These are phyloP conservation scores for Dryoscopus gambensis DNA, from an alignment of 2,113 vertebrate species.

Conservation along the genomic window DNA sequence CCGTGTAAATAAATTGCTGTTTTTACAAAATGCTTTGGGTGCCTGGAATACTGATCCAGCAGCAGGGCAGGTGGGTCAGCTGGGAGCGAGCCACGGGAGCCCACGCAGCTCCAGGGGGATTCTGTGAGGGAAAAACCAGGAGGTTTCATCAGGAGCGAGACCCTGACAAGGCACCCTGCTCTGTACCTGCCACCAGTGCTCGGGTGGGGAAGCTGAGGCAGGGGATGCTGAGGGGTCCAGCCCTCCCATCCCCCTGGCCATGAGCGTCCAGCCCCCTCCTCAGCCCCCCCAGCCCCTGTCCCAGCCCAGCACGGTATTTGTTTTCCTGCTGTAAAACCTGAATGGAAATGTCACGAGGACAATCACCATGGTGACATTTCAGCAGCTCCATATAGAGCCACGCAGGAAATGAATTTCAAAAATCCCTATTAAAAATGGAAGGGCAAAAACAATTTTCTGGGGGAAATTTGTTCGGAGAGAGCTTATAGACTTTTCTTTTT, in stretches of 20 bases:
- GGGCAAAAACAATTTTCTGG: conserved; percentile 41
- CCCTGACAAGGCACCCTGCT: accelerated
- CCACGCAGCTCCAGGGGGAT: neutral
- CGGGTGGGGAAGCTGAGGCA: neutral
- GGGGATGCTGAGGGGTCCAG: neutral
- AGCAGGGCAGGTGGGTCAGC: neutral
- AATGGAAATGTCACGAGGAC: conserved; percentile 52
- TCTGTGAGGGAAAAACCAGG: neutral
- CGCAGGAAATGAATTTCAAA: conserved; percentile 49
- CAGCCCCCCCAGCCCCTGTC: neutral
- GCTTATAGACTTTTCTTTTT: neutral
- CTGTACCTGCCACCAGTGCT: accelerated
- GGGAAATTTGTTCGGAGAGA: neutral
- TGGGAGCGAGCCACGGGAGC: neutral
- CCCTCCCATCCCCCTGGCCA: accelerated
- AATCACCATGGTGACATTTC: conserved; percentile 64
- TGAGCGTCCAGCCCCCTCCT: neutral
- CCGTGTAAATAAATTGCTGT: conserved; percentile 13
- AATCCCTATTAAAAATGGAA: conserved; percentile 51
- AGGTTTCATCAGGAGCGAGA: accelerated
- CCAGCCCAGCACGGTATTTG: neutral
- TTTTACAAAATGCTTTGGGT: neutral
- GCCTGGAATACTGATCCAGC: neutral
- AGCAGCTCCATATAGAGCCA: neutral
- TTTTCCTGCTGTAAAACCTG: neutral